Percentiles rank a stretch among this genome's conserved stretches.
Evolutionary conservation across 2,888 invertebrate species (phyloP).

Genomic region (Argyresthia albistria): DNA sequence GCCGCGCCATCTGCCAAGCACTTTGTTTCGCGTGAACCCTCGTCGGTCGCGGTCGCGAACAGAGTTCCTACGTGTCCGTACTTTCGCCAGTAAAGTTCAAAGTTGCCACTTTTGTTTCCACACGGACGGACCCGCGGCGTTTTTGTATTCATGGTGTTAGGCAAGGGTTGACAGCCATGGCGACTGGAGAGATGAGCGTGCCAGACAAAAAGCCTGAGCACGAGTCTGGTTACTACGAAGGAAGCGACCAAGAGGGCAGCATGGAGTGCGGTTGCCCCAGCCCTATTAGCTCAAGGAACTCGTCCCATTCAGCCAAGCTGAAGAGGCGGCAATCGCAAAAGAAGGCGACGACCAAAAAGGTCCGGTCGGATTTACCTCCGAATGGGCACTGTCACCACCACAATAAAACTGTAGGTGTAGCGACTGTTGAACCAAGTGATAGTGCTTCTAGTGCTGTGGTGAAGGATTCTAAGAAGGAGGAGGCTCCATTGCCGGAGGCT

Average conservation of each 20-base stretch:
- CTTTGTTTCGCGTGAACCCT: conserved; percentile 39
- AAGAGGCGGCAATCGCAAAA: conserved; percentile 52
- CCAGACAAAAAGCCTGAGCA: conserved; percentile 78
- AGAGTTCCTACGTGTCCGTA: conserved; percentile 46
- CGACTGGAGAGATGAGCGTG: conserved; percentile 71
- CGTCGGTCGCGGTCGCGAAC: conserved; percentile 35
- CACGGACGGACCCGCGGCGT: conserved; percentile 7
- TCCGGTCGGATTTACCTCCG: conserved; percentile 31
- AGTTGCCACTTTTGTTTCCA: conserved; percentile 1
- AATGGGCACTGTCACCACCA: conserved; percentile 36
- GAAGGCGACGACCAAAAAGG: conserved; percentile 46
- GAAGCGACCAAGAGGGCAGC: conserved; percentile 76
- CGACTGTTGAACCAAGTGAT: conserved; percentile 43
- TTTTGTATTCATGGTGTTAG: conserved; percentile 48
- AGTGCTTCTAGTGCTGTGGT: conserved; percentile 14
- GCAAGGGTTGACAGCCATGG: conserved; percentile 56
- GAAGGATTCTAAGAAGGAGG: conserved; percentile 33
- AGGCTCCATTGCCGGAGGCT: conserved; percentile 39
- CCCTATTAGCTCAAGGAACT: conserved; percentile 56
- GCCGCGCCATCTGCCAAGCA: conserved; percentile 47
- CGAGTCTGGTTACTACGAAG: conserved; percentile 90
- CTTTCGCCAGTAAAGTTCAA: conserved; percentile 48
- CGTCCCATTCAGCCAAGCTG: conserved; percentile 49
- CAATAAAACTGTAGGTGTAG: conserved; percentile 46
- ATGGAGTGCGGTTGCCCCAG: conserved; percentile 68